Conservation (phyloP, 2,797 vertebrate species). For the Falco novaeseelandiae region DNA sequence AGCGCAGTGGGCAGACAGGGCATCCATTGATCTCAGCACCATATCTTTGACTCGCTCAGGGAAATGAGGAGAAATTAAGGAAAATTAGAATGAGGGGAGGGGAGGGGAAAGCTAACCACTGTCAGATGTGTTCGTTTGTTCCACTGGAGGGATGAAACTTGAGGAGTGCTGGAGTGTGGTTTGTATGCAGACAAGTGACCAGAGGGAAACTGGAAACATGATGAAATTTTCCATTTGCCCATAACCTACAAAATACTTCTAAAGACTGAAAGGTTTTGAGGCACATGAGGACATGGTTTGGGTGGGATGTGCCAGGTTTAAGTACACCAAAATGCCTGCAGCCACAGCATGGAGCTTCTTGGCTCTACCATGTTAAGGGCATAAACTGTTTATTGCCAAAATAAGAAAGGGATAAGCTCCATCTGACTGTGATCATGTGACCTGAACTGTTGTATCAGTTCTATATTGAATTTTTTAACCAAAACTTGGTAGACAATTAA, state of each 20-base stretch:
- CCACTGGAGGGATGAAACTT: not conserved
- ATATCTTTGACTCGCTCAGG: rapidly evolving
- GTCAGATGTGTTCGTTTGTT: not conserved
- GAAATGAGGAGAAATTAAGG: not conserved
- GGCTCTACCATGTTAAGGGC: rapidly evolving
- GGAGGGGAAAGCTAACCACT: not conserved
- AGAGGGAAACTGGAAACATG: not conserved
- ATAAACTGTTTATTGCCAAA: not conserved
- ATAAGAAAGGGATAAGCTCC: not conserved
- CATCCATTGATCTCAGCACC: rapidly evolving
- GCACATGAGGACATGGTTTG: not conserved
- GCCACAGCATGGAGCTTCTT: not conserved
- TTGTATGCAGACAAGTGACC: not conserved
- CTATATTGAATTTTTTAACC: not conserved
- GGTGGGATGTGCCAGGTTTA: not conserved
- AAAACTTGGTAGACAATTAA: not conserved
- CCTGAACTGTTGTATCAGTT: not conserved
- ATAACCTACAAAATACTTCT: not conserved
- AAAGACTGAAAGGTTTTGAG: not conserved
- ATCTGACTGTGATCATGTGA: not conserved
- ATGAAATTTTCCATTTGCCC: not conserved
- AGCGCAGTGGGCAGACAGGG: not conserved
- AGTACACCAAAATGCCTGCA: not conserved
- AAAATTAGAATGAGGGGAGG: not conserved
- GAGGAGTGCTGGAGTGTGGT: not conserved